Base-by-base conservation (phyloP, 2,888 invertebrate species). In the Hybos culiciformis region DNA sequence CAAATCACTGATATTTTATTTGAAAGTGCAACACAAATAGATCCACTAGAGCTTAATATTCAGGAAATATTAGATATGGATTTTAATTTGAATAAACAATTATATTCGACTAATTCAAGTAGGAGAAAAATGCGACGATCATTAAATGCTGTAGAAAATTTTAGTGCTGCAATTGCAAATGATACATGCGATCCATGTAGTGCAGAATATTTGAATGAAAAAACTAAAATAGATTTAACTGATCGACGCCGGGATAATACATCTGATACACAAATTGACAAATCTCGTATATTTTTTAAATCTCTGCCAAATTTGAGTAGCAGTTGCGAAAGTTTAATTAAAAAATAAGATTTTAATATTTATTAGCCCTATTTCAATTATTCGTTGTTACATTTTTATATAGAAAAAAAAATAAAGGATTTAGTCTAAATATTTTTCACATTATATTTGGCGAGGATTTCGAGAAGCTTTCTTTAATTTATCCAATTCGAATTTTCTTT, bases 271-370 rank as follows among this genome's bases (percentile, higher is more conserved):
- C 50, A 54, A 41, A 54, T 58, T 38, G 57, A 57, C 39, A 56
- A 55, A 37, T 53, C 58, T 45, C 59, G 62, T 39, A 54, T 70
- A 48, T 62, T 72, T 52, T 74, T 73, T 55, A 74, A 74, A 60
- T 74, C 74, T 55, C 72, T 81, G 70, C 80, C 80, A 66, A 80
- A 80, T 70, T 70, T 80, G 67, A 78, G 75, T 65, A 76, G 78
- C 56, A 75, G 75, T 62, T 75, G 74, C 61, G 77, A 77, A 63
- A 74, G 71, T 58, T 69, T 77, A 56, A 70, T 77, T 54, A 71
- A 70, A 58, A 70, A 58, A 51, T 58, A 53, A 55, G 49, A n/a
- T n/a, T n/a, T n/a, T n/a, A n/a, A n/a, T n/a, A n/a, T n/a, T n/a
- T n/a, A n/a, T n/a, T n/a, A n/a, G n/a, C n/a, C n/a, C n/a, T n/a